Evolutionary conservation across 2,113 vertebrate species (phyloP).

Genomic region (Oncorhynchus gorbuscha): DNA sequence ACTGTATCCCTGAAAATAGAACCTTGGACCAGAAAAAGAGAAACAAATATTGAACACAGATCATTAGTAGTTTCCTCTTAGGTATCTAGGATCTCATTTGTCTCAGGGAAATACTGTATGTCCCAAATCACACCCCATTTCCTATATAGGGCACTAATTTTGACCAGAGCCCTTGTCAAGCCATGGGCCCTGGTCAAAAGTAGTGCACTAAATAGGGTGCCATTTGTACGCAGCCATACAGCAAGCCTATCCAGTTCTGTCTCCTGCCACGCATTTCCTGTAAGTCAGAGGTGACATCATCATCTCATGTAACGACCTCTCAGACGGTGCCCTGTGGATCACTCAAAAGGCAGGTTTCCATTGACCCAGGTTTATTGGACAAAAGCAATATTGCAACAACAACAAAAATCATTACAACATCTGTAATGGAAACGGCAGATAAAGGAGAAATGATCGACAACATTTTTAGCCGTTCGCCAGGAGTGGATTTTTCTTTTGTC

Average conservation of each 20-base stretch:
- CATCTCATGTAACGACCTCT: constrained; percentile 47
- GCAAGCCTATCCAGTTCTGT: constrained; percentile 36
- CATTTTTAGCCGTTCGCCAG: too few species aligned
- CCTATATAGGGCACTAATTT: too few species aligned
- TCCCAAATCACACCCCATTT: too few species aligned
- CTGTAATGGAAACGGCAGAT: too few species aligned
- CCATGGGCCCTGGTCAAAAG: too few species aligned
- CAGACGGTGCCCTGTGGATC: constrained; percentile 22
- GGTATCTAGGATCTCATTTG: constrained; percentile 55
- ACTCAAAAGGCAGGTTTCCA: neutral
- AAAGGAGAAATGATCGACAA: too few species aligned
- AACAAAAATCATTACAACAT: too few species aligned
- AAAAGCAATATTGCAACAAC: too few species aligned
- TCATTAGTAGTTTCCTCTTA: constrained; percentile 67
- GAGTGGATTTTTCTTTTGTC: too few species aligned
- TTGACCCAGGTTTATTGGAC: too few species aligned
- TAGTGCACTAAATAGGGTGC: too few species aligned
- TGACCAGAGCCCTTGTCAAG: too few species aligned
- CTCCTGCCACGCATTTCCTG: constrained; percentile 42
- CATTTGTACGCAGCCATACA: neutral
- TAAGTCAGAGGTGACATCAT: constrained; percentile 40
- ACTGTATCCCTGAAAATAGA: neutral
- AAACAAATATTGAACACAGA: constrained; percentile 63
- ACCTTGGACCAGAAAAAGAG: constrained; percentile 49
- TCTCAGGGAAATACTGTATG: neutral